Percentiles rank a stretch among this genome's conserved stretches.
phyloP scores from a whole-genome alignment of 1,140 invertebrate genomes.

The Bombyx mori region ASM3026992v2 NC_085133.1:3581001-3581500 shows the following conservation, averaged over 20 bases:
- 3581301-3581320: conserved; percentile 44
- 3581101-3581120: conserved; percentile 63
- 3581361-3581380: neutral
- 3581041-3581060: conserved; percentile 18
- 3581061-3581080: conserved; percentile 16
- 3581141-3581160: conserved; percentile 26
- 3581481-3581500: conserved; percentile 57
- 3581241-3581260: conserved; percentile 29
- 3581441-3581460: conserved; percentile 69
- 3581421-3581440: conserved; percentile 52
- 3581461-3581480: conserved; percentile 45
- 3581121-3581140: conserved; percentile 46
- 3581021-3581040: conserved; percentile 15
- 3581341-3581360: neutral
- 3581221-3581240: conserved; percentile 68
- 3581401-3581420: conserved; percentile 27
- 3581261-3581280: conserved; percentile 41
- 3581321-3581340: conserved; percentile 41
- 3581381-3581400: conserved; percentile 32
- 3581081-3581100: conserved; percentile 37
- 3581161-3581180: conserved; percentile 23
- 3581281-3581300: conserved; percentile 12
- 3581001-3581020: conserved; percentile 12
- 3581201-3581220: conserved; percentile 64
- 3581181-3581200: conserved; percentile 53